Evolutionary conservation across 2,888 invertebrate genomes (phyloP), one percentile per base, ranked within the genome.

Genomic region (Tricholauxania praeusta): DNA sequence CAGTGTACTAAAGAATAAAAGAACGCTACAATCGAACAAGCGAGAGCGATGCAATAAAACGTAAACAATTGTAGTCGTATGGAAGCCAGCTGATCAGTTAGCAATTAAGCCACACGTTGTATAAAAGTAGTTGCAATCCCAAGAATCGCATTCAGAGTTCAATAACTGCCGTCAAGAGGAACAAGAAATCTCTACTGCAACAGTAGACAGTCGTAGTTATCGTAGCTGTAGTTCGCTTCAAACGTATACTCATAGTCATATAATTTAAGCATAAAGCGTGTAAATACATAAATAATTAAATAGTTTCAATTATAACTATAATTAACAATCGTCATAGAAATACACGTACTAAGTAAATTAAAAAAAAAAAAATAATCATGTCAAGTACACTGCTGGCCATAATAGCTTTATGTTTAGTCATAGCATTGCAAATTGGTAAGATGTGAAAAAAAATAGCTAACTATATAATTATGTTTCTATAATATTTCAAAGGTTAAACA

Each of bases 81-180:
- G 1, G 7, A 39, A 10, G 10, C 10, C 10, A 39, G 39, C 10
- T 10, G 2, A 39, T 7, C 10, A 10, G 39, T 4, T 2, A 39
- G 39, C 10, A 39, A 10, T 10, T 10, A 70, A 48, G 47, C 57
- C 10, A 14, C 62, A 17, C 15, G n/a, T 53, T 51, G 49, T 74
- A 72, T 74, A 74, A 72, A 74, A 63, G 51, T 48, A 39, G 71
- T 39, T 28, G 48, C 52, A 57, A 4, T 22, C 39, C 47, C 19
- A 39, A n/a, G 12, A 48, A 19, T 51, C 47, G n/a, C 65, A 47
- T 64, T 68, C 71, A 74, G 74, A 74, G 72, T 74, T 74, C 65
- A 74, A 72, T 68, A 72, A 59, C 64, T 49, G 39, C 57, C 67
- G 71, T 53, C 64, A 48, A 52, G 47, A 65, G 59, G 39, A 59